Conservation (phyloP, 2,113 vertebrate genomes). For the Actenoides hombroni region DNA sequence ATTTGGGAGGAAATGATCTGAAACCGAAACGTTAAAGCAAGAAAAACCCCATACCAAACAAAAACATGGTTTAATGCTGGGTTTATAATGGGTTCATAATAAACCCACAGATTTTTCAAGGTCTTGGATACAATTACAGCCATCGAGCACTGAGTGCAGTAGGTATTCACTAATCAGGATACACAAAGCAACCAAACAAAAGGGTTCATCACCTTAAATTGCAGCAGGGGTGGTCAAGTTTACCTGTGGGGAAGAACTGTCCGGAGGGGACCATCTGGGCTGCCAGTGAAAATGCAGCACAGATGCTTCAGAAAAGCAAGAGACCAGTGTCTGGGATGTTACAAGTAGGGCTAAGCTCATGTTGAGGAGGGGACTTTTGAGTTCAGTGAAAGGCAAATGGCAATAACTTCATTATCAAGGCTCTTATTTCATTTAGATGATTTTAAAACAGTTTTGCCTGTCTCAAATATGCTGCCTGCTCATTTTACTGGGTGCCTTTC, state of each 20-base stretch:
- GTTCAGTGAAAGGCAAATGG: neutral
- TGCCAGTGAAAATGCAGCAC: neutral
- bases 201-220: neutral
- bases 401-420: neutral
- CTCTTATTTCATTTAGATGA: neutral
- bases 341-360: neutral
- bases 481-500: neutral
- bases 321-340: neutral
- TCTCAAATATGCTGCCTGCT: neutral
- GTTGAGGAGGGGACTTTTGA: neutral
- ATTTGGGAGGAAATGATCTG: slow-evolving; percentile 2
- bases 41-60: neutral
- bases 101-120: neutral
- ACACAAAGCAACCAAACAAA: neutral
- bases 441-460: neutral
- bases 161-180: neutral
- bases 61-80: neutral
- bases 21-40: neutral
- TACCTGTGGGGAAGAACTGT: neutral
- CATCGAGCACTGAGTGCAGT: neutral
- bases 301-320: neutral
- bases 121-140: neutral
- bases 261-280: neutral
- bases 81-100: neutral
- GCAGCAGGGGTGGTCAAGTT: neutral